Percentiles rank a stretch among this genome's conserved stretches.
Evolutionary conservation across 2,888 invertebrate genomes (phyloP).

Genomic region (Caenorhabditis auriculariae): DNA sequence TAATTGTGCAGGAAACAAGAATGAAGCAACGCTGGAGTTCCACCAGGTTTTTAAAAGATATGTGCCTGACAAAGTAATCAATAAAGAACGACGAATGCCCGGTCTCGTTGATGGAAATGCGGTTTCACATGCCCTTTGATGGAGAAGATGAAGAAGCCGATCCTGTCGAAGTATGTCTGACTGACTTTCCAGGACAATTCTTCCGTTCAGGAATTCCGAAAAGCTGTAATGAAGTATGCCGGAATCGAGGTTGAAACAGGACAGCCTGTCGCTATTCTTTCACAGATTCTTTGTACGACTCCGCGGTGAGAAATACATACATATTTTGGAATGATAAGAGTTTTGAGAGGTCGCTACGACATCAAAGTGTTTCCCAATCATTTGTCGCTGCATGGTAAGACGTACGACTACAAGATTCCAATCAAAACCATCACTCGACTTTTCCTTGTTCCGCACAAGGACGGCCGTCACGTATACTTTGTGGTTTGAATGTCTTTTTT

Average conservation of each 20-base stretch:
- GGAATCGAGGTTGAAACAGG: conserved; percentile 88
- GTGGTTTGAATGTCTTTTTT: conserved; percentile 72
- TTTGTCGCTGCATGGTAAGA: conserved; percentile 92
- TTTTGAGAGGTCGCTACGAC: conserved; percentile 87
- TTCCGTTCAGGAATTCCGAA: conserved; percentile 96
- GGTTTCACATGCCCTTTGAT: conserved; percentile 92
- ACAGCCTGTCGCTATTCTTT: conserved; percentile 93
- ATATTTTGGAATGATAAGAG: neutral
- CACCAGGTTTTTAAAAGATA: conserved; percentile 29
- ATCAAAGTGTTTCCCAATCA: conserved; percentile 90
- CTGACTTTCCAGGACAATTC: no score
- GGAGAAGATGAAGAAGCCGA: conserved; percentile 74
- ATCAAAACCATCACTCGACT: conserved; percentile 91
- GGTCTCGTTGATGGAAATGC: conserved; percentile 92
- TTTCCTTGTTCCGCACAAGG: conserved; percentile 92
- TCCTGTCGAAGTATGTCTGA: conserved; percentile 73
- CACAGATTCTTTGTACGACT: conserved; percentile 94
- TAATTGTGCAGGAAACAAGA: conserved; percentile 91
- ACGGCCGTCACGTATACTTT: conserved; percentile 96
- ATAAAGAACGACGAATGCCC: conserved; percentile 87
- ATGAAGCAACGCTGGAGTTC: conserved; percentile 96
- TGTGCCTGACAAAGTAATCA: neutral
- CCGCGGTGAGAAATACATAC: conserved; percentile 83
- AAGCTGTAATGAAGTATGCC: conserved; percentile 93
- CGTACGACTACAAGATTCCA: conserved; percentile 99